Conservation (phyloP, 2,797 vertebrate genomes). For the Argya squamiceps region DNA sequence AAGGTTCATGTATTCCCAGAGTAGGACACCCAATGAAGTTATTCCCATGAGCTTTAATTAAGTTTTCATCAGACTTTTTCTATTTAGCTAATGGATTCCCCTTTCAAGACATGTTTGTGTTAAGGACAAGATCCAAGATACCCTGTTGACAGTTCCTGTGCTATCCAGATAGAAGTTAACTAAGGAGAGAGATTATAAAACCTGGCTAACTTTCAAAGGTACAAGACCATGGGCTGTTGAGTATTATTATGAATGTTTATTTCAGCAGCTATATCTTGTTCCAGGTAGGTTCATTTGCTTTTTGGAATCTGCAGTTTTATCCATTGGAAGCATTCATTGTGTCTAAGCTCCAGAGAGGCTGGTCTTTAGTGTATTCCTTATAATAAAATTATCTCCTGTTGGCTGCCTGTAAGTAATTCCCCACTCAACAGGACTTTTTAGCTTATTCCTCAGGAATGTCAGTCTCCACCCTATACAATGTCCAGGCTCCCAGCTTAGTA, state of each 20-base stretch:
- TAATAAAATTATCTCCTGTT: neutral
- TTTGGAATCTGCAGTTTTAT: neutral
- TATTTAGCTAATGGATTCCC: neutral
- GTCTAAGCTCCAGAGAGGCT: neutral
- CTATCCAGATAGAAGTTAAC: neutral
- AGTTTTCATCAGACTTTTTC: neutral
- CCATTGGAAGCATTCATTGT: neutral
- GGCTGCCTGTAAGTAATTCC: neutral
- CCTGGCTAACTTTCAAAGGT: neutral
- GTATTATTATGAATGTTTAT: neutral
- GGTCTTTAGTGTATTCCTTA: neutral
- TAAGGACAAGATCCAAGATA: neutral
- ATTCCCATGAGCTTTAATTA: conserved; percentile 19
- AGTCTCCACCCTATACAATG: neutral
- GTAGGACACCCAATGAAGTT: neutral
- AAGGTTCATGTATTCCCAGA: neutral
- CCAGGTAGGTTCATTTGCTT: neutral
- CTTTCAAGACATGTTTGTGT: neutral
- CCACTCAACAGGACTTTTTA: neutral
- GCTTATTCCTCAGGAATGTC: neutral
- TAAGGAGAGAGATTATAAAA: neutral
- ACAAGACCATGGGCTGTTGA: neutral
- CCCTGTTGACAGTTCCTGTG: neutral
- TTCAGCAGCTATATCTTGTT: neutral
- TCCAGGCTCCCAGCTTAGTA: neutral